Conservation (phyloP, 2,888 invertebrate species). For the Tinea semifulvella region DNA sequence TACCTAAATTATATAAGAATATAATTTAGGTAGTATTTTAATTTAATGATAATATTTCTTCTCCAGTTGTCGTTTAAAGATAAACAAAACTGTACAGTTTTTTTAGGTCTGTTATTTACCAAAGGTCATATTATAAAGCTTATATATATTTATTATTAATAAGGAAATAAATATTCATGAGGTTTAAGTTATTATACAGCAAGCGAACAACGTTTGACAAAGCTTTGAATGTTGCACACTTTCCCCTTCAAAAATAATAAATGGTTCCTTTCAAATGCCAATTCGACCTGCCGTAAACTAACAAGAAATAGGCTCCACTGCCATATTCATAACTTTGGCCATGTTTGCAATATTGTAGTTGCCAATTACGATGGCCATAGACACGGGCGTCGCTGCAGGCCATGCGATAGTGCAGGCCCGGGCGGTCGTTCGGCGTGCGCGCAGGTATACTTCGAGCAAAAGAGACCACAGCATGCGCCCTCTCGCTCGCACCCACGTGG, state of each 20-base stretch:
- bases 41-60: too few species aligned
- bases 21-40: too few species aligned
- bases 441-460: conserved; percentile 46
- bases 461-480: conserved; percentile 24
- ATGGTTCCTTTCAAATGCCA: conserved; percentile 1
- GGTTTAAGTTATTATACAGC: too few species aligned
- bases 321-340: conserved; percentile 9
- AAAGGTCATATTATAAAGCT: too few species aligned
- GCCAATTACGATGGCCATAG: conserved; percentile 43
- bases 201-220: too few species aligned
- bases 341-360: conserved; percentile 15
- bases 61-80: too few species aligned
- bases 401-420: conserved; percentile 29
- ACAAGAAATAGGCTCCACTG: conserved; percentile 4
- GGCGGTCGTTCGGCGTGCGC: conserved; percentile 50
- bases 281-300: neutral
- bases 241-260: conserved; percentile 7
- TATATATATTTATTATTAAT: too few species aligned
- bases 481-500: conserved; percentile 46
- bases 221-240: too few species aligned
- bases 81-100: too few species aligned
- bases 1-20: too few species aligned
- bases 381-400: conserved; percentile 53
- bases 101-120: too few species aligned
- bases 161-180: too few species aligned